phyloP scores from a whole-genome alignment of 2,888 invertebrate species.

The Eristalis intricaria region DNA sequence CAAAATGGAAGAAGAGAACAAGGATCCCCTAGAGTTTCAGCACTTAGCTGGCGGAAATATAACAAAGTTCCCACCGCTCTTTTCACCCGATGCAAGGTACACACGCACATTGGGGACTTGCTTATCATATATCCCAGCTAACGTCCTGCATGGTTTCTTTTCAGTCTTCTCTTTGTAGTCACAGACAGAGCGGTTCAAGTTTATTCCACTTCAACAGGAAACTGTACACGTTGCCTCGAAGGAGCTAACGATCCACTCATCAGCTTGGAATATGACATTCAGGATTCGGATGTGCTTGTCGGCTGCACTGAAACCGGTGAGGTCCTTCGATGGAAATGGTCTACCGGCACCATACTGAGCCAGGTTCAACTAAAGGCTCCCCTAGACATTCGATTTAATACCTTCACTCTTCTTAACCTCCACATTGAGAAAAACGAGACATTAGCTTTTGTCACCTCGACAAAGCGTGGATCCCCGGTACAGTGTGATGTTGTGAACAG shows the following conservation, averaged over 20 bases:
- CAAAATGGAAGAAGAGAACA: slow-evolving; percentile 76
- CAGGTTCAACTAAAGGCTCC: slow-evolving; percentile 65
- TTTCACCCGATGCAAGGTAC: slow-evolving; percentile 85
- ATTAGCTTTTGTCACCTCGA: slow-evolving; percentile 76
- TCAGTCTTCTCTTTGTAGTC: slow-evolving; percentile 84
- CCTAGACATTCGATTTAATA: slow-evolving; percentile 54
- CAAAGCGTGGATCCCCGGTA: not conserved
- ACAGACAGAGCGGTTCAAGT: slow-evolving; percentile 84
- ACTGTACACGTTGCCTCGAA: slow-evolving; percentile 83
- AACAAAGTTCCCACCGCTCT: slow-evolving; percentile 84
- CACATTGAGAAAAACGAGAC: slow-evolving; percentile 74
- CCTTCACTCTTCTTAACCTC: slow-evolving; percentile 76
- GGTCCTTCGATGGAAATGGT: slow-evolving; percentile 85
- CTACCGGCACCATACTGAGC: slow-evolving; percentile 82
- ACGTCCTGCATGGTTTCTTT: slow-evolving; percentile 55
- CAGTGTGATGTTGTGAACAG: slow-evolving; percentile 76
- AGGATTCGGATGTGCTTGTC: slow-evolving; percentile 81
- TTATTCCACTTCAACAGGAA: slow-evolving; percentile 86
- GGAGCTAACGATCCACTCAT: slow-evolving; percentile 82
- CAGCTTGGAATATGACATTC: slow-evolving; percentile 82
- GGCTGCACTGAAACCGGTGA: slow-evolving; percentile 84
- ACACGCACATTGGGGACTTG: not conserved
- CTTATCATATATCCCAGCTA: not conserved
- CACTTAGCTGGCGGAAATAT: slow-evolving; percentile 86
- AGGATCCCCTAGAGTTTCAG: slow-evolving; percentile 82